Conservation (phyloP, 2,113 vertebrate genomes). For the Phyllopteryx taeniolatus region DNA sequence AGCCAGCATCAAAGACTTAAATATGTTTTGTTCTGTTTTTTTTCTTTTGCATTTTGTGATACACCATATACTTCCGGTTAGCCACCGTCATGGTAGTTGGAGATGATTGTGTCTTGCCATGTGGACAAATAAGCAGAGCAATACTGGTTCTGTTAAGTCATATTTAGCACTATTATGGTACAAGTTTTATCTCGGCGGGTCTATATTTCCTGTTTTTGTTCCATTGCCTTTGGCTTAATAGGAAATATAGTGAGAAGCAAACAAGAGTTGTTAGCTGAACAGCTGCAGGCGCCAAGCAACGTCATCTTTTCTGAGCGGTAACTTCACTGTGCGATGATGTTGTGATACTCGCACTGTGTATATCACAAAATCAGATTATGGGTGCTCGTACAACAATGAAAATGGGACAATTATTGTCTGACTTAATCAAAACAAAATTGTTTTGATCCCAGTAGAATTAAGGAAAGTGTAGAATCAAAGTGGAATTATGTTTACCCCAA, state of each 20-base stretch:
- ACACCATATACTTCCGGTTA: no score
- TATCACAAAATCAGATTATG: conserved; percentile 1
- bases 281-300: not conserved
- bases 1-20: no score
- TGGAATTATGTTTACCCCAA: not conserved
- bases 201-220: no score
- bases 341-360: not conserved
- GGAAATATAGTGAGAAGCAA: conserved; percentile 1
- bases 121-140: no score
- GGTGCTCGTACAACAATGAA: conserved; percentile 2
- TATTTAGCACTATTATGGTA: no score
- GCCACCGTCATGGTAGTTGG: no score
- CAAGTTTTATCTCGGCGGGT: no score
- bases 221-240: no score
- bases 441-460: not conserved
- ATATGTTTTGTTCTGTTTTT: no score
- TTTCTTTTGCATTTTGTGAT: no score
- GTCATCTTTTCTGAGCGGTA: not conserved
- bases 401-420: not conserved
- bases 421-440: conserved; percentile 4
- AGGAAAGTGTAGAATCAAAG: conserved; percentile 4
- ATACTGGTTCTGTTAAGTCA: no score
- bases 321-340: not conserved
- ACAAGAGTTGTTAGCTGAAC: not conserved
- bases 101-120: no score